Base-by-base conservation (phyloP, 2,113 vertebrate genomes). In the Tinamus guttatus region DNA sequence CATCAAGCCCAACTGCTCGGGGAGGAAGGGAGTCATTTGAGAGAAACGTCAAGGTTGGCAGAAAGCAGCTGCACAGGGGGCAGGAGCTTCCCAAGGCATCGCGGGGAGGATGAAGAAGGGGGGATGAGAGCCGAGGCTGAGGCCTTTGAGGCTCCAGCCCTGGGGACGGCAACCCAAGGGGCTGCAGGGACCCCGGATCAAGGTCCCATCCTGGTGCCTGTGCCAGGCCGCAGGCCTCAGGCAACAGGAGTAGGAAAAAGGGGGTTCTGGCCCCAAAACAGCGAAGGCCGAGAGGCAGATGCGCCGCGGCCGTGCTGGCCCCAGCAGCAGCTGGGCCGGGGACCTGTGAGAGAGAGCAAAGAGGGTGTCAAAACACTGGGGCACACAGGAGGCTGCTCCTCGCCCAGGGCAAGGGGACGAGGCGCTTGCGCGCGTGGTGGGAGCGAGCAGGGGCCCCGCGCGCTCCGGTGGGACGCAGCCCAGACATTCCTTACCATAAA, bases 401-500 rank as follows among this genome's bases (percentile, higher is more conserved):
- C 6, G 7, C 19, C 12, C 19, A 21, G 59, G 59, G 34, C 1
- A 0, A 5, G 45, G 67, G 22, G 41, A 1, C 1, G 56, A 67
- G 81, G 28, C 7, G 45, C 82, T 34, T 12, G 25, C 7, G 47
- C 62, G 74, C 32, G 68, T 4, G 16, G 30, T 12, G 1, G 78
- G 7, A 34, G 2, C 2, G 67, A 8, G 59, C 82, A 16, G 13
- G n/a, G 67, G 36, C 19, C 68, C 24, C 47, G 9, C 56, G 38
- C 1, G 0, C 47, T 85, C 47, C 51, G 63, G 89, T 83, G 92
- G 77, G 30, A 1, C 16, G 24, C 47, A 65, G 59, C 79, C 58
- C 63, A 85, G 70, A 85, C 96, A 96, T 96, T 96, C 94, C 83
- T 97, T 95, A 96, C 95, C 92, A 92, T 95, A 96, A 94, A 96